Evolutionary conservation across 1,140 invertebrate species (phyloP), one percentile per base, ranked within the genome.

Genomic region (Musca vetustissima): DNA sequence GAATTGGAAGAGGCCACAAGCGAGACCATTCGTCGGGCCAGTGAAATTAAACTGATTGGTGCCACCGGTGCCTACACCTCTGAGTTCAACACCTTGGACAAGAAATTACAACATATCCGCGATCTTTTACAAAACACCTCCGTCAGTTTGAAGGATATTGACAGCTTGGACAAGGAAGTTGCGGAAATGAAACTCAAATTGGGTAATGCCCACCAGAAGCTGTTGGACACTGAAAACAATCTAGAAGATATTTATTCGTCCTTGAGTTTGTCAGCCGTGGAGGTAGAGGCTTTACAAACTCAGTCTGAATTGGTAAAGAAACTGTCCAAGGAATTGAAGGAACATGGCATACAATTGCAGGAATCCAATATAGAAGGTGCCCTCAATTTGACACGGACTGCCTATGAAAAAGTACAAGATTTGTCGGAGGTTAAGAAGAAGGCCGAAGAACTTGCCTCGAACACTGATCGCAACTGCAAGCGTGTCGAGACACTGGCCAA

Each of bases 331-430:
- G 86, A 91, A 32, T 84, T 98, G 22, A 91, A 92, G 74, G 89
- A 91, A 66, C 94, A 95, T 77, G 94, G 94, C 13, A 98, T 94
- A 1, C 89, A 91, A 76, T 85, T 99, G 25, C 95, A 98, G 82
- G 96, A 98, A 84, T 93, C 91, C 4, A 96, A 98, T 83, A 92
- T 98, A 47, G 93, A 96, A 85, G 96, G 96, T 53, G 96, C 96
- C 2, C 85, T 97, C 52, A 96, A 94, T 78, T 87, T 98, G 3
- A 98, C 95, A 0, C 87, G 91, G 24, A 84, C 88, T 72, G 88
- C 93, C 86, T 87, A 95, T 90, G 83, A 89, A 87, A 77, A 88
- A 86, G 80, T 81, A 0, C 73, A 71, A 59, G 72, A 72, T 28
- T 69, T 83, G 52, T 70, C 76, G 2, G 78, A 89, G 82, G 75